These are phyloP conservation scores for Lonchura striata DNA, from an alignment of 2,113 vertebrate genomes.

Conservation along the genomic window DNA sequence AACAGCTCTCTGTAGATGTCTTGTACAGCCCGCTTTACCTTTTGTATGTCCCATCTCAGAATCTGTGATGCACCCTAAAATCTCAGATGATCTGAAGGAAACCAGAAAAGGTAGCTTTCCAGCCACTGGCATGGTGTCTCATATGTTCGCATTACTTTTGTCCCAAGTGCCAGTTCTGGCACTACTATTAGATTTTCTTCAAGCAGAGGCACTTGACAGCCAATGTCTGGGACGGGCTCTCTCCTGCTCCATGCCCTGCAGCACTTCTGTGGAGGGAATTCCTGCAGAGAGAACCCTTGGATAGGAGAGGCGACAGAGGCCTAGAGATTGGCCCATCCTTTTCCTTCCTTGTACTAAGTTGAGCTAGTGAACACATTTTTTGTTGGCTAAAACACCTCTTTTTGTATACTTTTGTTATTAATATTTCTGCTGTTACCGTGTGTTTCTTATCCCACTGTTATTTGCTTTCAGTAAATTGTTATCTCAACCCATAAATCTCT, in stretches of 20 bases:
- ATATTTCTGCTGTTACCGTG: not conserved
- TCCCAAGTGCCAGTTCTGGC: not conserved
- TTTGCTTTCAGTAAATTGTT: not conserved
- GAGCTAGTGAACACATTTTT: not conserved
- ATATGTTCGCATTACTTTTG: not conserved
- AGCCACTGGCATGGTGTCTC: not conserved
- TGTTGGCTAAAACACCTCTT: not conserved
- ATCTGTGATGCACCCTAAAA: not conserved
- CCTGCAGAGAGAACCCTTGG: not conserved
- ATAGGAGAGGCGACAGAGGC: not conserved
- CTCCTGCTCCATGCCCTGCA: not conserved
- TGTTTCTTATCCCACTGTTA: not conserved
- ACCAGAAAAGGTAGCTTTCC: not conserved
- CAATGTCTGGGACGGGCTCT: fast-evolving
- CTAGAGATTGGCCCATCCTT: not conserved
- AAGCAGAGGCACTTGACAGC: not conserved
- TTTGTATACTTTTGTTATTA: not conserved
- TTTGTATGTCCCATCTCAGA: not conserved
- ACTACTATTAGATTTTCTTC: not conserved
- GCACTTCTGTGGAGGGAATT: not conserved
- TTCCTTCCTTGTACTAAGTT: not conserved
- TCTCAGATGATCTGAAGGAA: not conserved
- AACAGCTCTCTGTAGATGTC: not conserved
- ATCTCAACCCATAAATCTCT: not conserved
- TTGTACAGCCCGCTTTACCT: not conserved